Base-by-base conservation (phyloP, 2,888 invertebrate species). In the Flexamia atlantica region DNA sequence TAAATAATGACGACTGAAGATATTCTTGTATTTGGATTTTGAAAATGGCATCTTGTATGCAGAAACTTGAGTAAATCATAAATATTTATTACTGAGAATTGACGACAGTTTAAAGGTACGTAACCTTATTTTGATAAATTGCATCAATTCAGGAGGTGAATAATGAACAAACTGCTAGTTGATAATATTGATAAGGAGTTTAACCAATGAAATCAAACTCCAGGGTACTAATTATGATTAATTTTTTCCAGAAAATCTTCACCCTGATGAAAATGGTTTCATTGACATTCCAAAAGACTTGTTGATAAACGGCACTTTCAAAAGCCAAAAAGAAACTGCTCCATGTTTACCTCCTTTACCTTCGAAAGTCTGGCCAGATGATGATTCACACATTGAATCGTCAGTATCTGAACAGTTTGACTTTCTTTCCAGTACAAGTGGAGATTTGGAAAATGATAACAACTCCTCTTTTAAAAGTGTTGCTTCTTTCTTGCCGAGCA, bases 401-500 rank as follows among this genome's bases (percentile, higher is more conserved):
- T 30, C 64, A 64, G 30, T 64, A 64, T 64, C 64, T 28, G 64
- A 64, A 64, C 64, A 64, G 17, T 64, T 64, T 64, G 64, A 64
- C 17, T 64, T 64, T 14, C 64, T 64, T 30, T 64, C 64, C 30
- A 64, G 64, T 64, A 64, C 64, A 28, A 64, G 64, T 64, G 64
- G 64, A 14, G 14, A 2, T 3, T 14, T 28, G 17, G 30, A 64
- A 17, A 64, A 64, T 64, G 64, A 30, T 30, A 2, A 2, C 12
- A 53, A 53, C 2, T 53, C 53, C 2, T 68, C 68, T 68, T 30
- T 32, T 5, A 36, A 70, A 40, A 17, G 20, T 14, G n/a, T 20
- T 46, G 28, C 76, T 46, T 25, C 25, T 1, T 28, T 28, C 28
- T 5, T 40, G 28, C 46, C 76, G 14, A 76, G 76, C 40, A 76